Evolutionary conservation across 2,888 invertebrate species (phyloP).

Genomic region (Pterostichus madidus): DNA sequence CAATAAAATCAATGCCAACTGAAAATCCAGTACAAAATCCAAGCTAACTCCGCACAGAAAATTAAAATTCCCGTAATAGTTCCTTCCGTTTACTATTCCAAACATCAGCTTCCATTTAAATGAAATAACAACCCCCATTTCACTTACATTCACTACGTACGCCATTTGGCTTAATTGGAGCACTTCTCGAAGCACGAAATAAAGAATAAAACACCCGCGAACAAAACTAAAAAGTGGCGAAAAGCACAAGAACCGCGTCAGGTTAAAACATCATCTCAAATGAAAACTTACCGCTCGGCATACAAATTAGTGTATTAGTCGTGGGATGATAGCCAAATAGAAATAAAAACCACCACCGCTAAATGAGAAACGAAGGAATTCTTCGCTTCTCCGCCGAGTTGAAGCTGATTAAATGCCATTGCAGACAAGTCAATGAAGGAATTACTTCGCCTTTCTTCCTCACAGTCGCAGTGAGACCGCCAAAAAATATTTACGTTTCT

Average conservation of each 20-base stretch:
- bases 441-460: too few species aligned
- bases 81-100: not conserved
- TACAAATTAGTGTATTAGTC: constrained; percentile 60
- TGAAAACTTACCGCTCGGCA: constrained; percentile 53
- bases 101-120: constrained; percentile 23
- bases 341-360: constrained; percentile 50
- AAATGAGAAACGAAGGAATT: constrained; percentile 40
- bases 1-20: too few species aligned
- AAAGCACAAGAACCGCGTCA: constrained; percentile 15
- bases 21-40: too few species aligned
- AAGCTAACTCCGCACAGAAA: too few species aligned
- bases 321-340: constrained; percentile 35
- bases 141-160: constrained; percentile 36
- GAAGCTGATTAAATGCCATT: constrained; percentile 52
- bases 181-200: constrained; percentile 18
- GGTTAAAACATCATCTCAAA: constrained; percentile 54
- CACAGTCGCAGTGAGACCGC: not conserved
- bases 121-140: constrained; percentile 37
- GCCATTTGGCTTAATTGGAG: constrained; percentile 33
- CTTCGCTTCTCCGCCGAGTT: not conserved
- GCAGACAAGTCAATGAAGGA: constrained; percentile 50
- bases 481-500: constrained; percentile 1
- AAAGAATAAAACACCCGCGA: constrained; percentile 23
- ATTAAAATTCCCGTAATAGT: too few species aligned
- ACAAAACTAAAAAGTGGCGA: constrained; percentile 18